Evolutionary conservation across 2,113 vertebrate species (phyloP).

Genomic region (Falco punctatus): DNA sequence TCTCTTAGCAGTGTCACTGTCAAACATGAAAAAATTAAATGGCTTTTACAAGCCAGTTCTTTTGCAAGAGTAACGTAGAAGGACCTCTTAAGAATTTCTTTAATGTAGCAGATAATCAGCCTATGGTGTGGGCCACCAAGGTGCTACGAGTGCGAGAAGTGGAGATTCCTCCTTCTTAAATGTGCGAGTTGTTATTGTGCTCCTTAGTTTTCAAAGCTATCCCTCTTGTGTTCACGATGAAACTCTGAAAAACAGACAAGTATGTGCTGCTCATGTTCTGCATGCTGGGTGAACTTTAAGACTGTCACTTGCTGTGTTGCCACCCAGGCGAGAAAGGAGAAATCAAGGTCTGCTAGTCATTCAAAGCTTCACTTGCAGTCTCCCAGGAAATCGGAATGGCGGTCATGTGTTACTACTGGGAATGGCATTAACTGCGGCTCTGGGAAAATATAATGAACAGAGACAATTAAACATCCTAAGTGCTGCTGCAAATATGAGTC

Average conservation of each 20-base stretch:
- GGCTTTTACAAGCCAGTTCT: background rate
- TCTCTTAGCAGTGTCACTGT: background rate
- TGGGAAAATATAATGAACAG: background rate
- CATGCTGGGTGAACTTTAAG: background rate
- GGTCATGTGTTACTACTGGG: background rate
- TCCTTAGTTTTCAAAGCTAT: background rate
- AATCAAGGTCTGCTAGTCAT: background rate
- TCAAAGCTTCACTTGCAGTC: background rate
- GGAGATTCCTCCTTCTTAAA: background rate
- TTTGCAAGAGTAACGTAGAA: background rate
- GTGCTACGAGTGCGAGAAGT: background rate
- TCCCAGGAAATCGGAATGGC: background rate
- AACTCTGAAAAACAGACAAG: background rate
- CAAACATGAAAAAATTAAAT: background rate
- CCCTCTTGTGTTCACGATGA: fast-evolving
- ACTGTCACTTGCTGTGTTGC: background rate
- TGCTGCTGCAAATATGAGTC: background rate
- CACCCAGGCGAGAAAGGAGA: background rate
- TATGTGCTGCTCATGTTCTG: background rate
- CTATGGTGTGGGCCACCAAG: background rate
- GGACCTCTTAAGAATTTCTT: background rate
- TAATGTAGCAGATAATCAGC: background rate
- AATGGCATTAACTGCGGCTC: background rate
- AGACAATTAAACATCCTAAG: background rate
- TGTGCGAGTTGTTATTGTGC: background rate